phyloP scores from a whole-genome alignment of 2,113 vertebrate species.

The Cisticola juncidis region DNA sequence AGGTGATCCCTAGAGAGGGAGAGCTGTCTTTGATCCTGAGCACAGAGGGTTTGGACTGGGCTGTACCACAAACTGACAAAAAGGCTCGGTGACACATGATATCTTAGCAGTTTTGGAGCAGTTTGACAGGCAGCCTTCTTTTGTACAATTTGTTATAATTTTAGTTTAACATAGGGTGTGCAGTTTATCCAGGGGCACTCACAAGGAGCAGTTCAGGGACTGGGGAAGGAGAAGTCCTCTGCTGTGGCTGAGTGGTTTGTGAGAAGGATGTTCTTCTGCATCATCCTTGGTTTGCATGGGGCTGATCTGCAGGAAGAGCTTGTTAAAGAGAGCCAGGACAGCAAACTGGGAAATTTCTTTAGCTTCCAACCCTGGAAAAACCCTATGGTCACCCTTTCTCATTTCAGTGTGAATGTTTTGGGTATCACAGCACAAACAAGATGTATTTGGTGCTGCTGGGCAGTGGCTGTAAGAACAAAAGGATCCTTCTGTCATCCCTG shows the following conservation, averaged over 20 bases:
- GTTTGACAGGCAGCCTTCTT: neutral
- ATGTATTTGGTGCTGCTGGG: neutral
- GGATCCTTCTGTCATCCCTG: neutral
- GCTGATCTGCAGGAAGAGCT: neutral
- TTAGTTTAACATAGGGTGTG: neutral
- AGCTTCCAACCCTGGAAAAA: neutral
- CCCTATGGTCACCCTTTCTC: rapidly evolving
- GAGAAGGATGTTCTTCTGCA: neutral
- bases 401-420: neutral
- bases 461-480: neutral
- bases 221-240: neutral
- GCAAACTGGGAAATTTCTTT: neutral
- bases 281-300: rapidly evolving
- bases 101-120: too few species aligned
- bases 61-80: neutral
- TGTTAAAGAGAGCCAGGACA: neutral
- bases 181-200: neutral
- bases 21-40: neutral
- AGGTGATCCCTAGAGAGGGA: neutral
- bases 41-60: neutral
- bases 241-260: neutral
- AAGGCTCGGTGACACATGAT: rapidly evolving
- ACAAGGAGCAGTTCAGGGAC: neutral
- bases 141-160: neutral
- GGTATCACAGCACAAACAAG: neutral